A percentile compares a stretch with the other conserved stretches of the same genome.
Evolutionary conservation across 64 coral and sea anemone species (phyloP).

Genomic region (Pachyseris speciosa): DNA sequence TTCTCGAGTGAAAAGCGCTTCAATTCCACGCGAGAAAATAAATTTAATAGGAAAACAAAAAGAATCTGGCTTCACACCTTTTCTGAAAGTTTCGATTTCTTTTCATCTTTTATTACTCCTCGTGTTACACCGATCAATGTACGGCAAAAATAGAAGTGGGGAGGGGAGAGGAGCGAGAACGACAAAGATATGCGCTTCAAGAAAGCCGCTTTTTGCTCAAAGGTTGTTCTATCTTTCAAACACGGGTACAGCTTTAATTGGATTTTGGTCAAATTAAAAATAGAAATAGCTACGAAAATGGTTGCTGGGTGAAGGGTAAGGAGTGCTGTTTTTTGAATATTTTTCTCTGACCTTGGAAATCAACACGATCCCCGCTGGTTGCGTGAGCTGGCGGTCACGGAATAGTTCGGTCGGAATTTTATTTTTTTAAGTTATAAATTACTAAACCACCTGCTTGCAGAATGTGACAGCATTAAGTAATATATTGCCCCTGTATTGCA

Average conservation of each 20-base stretch:
- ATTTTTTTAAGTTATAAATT: constrained; percentile 32
- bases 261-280: background rate
- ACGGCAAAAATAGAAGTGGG: background rate
- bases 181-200: background rate
- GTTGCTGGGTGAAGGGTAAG: constrained; percentile 4
- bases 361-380: constrained; percentile 9
- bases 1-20: background rate
- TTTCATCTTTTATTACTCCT: background rate
- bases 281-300: background rate
- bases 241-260: background rate
- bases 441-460: background rate
- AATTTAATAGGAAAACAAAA: constrained; percentile 1
- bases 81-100: background rate
- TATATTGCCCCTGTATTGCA: constrained; percentile 2
- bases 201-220: background rate
- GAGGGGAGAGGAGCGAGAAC: background rate
- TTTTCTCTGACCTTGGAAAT: constrained; percentile 23
- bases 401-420: background rate
- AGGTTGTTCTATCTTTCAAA: background rate
- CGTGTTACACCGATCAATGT: background rate
- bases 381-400: constrained; percentile 14
- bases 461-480: constrained; percentile 7
- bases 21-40: background rate
- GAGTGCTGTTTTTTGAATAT: background rate
- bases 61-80: background rate